Base-by-base conservation (phyloP, 2,888 invertebrate genomes). In the Hemicrepidius hirtus region DNA sequence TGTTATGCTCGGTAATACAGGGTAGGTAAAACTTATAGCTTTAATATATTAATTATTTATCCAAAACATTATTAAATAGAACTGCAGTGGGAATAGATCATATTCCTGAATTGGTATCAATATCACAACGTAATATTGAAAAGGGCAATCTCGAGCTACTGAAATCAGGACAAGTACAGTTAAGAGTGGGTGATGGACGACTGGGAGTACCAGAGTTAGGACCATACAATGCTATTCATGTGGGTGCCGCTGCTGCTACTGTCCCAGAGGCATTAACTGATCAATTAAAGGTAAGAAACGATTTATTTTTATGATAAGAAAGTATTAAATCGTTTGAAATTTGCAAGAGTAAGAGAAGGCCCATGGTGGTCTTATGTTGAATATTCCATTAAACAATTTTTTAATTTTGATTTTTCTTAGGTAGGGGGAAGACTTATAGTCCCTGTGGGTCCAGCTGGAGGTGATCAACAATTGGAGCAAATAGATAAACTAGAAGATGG, bases 151-250 rank as follows among this genome's bases (percentile, higher is more conserved):
- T 92, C 1, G 88, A 89, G 32, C 88, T 97, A 71, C 84, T 98
- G 0, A 85, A 88, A 32, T 90, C 90, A 12, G 92, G 91, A 28
- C 88, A 92, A 76, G 85, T 97, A 32, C 88, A 92, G 84, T 88
- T 97, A 75, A 82, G 95, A 78, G 94, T 92, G 85, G 97, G 97
- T n/a, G 97, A 98, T 89, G 98, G 98, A 1, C 89, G 97, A 71
- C 86, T 91, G 81, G 98, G 98, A 3, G 92, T 91, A 82, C 87
- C 91, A 1, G 87, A 89, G 66, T 90, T 91, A 76, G 95, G 93
- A 3, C 97, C 97, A 0, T 98, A 93, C 82, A 93, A 96, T 88
- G 97, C 96, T 16, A 98, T 98, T 79, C 97, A 98, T 86, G 96
- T 97, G 5, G 97, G 97, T 62, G 97, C 97, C 9, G 97, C 97